Percentiles rank a stretch among this genome's conserved stretches.
phyloP scores from a whole-genome alignment of 2,888 invertebrate species.

The Heliconius erato region DNA sequence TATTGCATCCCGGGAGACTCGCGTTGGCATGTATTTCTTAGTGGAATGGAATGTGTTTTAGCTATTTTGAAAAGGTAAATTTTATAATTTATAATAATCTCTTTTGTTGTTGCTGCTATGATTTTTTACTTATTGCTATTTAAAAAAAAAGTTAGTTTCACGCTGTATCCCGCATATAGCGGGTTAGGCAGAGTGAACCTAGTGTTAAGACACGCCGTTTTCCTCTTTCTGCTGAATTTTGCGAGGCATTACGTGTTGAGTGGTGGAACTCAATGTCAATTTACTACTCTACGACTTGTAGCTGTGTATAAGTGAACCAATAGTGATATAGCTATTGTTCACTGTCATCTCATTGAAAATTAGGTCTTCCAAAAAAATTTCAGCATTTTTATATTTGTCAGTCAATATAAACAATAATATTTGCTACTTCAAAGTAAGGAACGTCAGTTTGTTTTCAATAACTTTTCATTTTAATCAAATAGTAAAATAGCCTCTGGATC shows the following conservation, averaged over 20 bases:
- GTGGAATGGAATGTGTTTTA: neutral
- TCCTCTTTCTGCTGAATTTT: too few species aligned
- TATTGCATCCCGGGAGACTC: slow-evolving; percentile 44
- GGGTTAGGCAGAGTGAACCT: too few species aligned
- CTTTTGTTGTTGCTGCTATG: neutral
- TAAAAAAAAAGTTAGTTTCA: neutral
- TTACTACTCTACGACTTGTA: too few species aligned
- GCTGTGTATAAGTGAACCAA: neutral
- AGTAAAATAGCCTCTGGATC: too few species aligned
- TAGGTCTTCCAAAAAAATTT: neutral
- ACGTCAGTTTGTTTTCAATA: neutral
- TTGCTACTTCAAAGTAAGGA: too few species aligned
- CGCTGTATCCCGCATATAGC: too few species aligned
- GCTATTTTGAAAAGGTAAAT: neutral
- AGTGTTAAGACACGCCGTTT: too few species aligned
- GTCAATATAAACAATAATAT: neutral
- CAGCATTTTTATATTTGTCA: neutral
- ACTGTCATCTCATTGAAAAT: neutral
- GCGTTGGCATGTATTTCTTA: slow-evolving; percentile 30
- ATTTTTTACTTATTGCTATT: neutral
- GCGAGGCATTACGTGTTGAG: too few species aligned
- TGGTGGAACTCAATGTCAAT: too few species aligned
- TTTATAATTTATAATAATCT: neutral
- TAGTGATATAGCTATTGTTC: neutral
- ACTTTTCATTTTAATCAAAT: too few species aligned